Evolutionary conservation across 1,140 invertebrate species (phyloP).

Genomic region (Chymomyza costata): DNA sequence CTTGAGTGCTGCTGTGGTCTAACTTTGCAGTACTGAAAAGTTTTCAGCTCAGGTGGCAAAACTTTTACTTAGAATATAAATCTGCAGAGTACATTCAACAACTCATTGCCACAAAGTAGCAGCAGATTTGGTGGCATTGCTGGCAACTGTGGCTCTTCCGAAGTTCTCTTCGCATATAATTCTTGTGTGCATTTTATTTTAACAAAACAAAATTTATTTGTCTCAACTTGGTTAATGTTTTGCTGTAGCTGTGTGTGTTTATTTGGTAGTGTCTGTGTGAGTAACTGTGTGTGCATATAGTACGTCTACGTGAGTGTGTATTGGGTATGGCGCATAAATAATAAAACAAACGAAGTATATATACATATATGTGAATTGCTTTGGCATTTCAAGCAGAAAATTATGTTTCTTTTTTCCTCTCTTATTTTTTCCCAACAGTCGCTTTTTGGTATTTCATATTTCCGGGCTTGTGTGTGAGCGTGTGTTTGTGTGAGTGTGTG

Average conservation of each 20-base stretch:
- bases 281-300: too few species aligned
- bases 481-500: too few species aligned
- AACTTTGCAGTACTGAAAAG: too few species aligned
- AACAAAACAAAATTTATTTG: conserved; percentile 25
- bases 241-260: too few species aligned
- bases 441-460: conserved; percentile 30
- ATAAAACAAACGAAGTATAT: conserved; percentile 19
- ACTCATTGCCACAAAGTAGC: too few species aligned
- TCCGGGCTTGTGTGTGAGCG: too few species aligned
- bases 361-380: conserved; percentile 44
- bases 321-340: conserved; percentile 20
- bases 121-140: too few species aligned
- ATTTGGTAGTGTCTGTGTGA: too few species aligned
- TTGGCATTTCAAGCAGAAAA: conserved; percentile 55
- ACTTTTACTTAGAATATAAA: conserved; percentile 17
- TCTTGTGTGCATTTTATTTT: conserved; percentile 30
- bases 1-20: too few species aligned
- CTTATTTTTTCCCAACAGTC: conserved; percentile 11
- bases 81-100: too few species aligned
- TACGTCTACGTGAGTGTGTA: conserved; percentile 6
- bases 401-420: conserved; percentile 49
- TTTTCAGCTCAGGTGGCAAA: conserved; percentile 27
- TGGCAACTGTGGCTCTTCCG: too few species aligned
- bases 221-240: too few species aligned
- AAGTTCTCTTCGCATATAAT: conserved; percentile 26